Conservation (phyloP, 2,797 vertebrate genomes). For the Furcifer pardalis region DNA sequence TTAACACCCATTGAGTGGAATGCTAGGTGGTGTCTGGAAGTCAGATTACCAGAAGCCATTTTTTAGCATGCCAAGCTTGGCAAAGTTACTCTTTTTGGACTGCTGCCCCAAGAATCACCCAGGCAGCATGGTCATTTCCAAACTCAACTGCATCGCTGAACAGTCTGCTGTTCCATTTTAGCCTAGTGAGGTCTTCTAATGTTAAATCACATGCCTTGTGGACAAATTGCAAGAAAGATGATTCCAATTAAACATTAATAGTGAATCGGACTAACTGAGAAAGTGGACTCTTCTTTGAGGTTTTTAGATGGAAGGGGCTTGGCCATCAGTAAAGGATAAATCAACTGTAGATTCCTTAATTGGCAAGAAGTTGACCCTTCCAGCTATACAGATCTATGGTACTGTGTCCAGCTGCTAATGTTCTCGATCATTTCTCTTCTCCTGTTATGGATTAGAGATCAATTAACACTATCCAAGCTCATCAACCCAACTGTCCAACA, state of each 20-base stretch:
- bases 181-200: background rate
- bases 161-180: background rate
- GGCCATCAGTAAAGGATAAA: too few species aligned
- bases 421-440: background rate
- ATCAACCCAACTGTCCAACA: background rate
- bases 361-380: too few species aligned
- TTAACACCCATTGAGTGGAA: background rate
- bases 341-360: too few species aligned
- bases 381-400: too few species aligned
- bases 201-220: background rate
- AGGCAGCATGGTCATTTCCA: background rate
- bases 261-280: too few species aligned
- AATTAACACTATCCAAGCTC: conserved; percentile 28
- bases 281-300: too few species aligned
- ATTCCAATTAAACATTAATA: too few species aligned
- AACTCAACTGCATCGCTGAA: background rate
- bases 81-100: background rate
- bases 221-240: background rate
- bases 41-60: background rate
- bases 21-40: background rate
- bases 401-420: background rate
- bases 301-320: too few species aligned
- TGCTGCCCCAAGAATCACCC: background rate
- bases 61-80: background rate
- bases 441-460: background rate